Evolutionary conservation across 2,113 vertebrate species (phyloP), one percentile per base, ranked within the genome.

Genomic region (Petroica traversi): DNA sequence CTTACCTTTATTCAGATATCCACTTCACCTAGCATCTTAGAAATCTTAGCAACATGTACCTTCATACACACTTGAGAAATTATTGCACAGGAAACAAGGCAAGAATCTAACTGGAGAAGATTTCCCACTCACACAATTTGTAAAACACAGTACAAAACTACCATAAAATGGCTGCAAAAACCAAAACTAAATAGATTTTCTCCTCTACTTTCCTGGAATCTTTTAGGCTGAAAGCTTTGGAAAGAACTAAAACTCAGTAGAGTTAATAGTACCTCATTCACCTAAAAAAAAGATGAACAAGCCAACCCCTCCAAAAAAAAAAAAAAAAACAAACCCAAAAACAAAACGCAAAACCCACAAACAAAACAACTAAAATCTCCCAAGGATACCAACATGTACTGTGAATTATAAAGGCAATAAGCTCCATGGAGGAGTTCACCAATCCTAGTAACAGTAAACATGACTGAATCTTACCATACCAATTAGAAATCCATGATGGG

Each of bases 1-100:
- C 91, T 97, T 95, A 95, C 88, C 83, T 81, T 86, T 76, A 71
- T 28, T 74, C 22, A 59, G n/a, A 8, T 57, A 92, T 9, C 36
- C 92, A 80, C 19, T 77, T 90, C 59, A 88, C 25, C 31, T 81
- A 55, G 23, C 29, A 74, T 45, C 34, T 85, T 59, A 63, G n/a
- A 89, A 92, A 69, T 41, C 49, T 86, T 52, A 89, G 36, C 31
- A 82, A 61, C 1, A 5, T 43, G 6, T 58, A 82, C 18, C 25
- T 64, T 78, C 14, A 64, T 3, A 61, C 1, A 8, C 12, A 51
- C 41, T 80, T 76, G 15, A 26, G 33, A 77, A 69, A n/a, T 18
- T 14, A 31, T 31, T 69, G 46, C 38, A 83, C 43, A 54, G 11
- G 12, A 88, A 88, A 74, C 2, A 85, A 78, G 25, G 41, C 9